Percentiles rank a stretch among this genome's conserved stretches.
These are phyloP conservation scores for Otolemur crassicaudatus DNA, from an alignment of 2,797 vertebrate genomes.

Conservation along the genomic window DNA sequence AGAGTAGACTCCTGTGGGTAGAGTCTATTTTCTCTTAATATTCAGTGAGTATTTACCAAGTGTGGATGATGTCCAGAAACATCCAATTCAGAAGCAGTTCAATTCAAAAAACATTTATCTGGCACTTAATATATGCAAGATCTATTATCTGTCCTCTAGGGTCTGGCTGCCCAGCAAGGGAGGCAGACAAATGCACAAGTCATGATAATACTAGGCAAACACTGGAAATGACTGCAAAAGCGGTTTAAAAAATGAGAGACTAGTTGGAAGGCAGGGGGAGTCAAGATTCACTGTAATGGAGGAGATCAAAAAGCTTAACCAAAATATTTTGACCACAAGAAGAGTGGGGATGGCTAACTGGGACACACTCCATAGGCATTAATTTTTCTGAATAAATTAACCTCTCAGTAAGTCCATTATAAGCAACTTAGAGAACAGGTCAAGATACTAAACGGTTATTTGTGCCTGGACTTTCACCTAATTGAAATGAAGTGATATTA, in stretches of 20 bases:
- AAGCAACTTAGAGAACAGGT: slow-evolving; percentile 1
- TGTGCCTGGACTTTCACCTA: not conserved
- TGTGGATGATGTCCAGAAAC: slow-evolving; percentile 76
- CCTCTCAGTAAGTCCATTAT: slow-evolving; percentile 46
- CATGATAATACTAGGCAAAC: slow-evolving; percentile 70
- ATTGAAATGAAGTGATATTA: slow-evolving; percentile 51
- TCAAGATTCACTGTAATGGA: not conserved
- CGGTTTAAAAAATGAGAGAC: slow-evolving; percentile 44
- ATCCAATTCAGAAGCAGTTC: slow-evolving; percentile 76
- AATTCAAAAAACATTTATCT: slow-evolving; percentile 81
- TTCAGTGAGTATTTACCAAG: slow-evolving; percentile 78
- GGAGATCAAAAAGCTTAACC: slow-evolving; percentile 28
- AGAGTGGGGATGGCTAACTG: not conserved
- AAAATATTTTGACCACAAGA: slow-evolving; percentile 60
- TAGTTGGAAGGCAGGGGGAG: slow-evolving; percentile 28
- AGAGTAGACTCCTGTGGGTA: slow-evolving; percentile 50
- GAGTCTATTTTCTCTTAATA: slow-evolving; percentile 77
- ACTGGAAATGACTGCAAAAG: slow-evolving; percentile 60
- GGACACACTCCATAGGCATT: not conserved
- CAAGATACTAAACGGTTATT: slow-evolving; percentile 49
- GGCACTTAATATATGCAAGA: slow-evolving; percentile 75
- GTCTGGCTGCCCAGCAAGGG: slow-evolving; percentile 58
- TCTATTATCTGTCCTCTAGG: slow-evolving; percentile 75
- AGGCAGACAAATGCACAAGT: slow-evolving; percentile 74
- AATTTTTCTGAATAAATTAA: slow-evolving; percentile 29